phyloP scores from a whole-genome alignment of 2,797 vertebrate species.

The Arnoldichthys spilopterus region DNA sequence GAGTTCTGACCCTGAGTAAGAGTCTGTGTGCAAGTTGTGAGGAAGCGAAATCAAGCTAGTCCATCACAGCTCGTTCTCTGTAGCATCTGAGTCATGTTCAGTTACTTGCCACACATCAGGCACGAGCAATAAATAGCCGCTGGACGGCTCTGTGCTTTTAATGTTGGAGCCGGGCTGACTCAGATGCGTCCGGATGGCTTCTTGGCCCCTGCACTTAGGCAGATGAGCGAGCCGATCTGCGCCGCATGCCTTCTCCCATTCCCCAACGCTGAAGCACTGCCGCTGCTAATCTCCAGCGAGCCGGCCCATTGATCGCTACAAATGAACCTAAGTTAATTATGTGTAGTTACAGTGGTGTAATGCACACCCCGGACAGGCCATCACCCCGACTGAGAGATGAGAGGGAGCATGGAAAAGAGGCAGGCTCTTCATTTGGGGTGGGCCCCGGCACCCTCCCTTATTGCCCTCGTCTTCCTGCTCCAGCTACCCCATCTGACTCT shows the following conservation, averaged over 20 bases:
- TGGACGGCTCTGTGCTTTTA: slow-evolving; percentile 38
- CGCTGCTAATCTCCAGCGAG: slow-evolving; percentile 51
- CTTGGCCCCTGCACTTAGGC: slow-evolving; percentile 35
- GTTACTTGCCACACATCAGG: slow-evolving; percentile 28
- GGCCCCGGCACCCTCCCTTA: background rate
- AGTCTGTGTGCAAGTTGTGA: background rate
- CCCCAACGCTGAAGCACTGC: slow-evolving; percentile 42
- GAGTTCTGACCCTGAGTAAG: background rate
- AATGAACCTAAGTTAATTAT: slow-evolving; percentile 76
- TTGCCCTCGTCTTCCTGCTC: background rate
- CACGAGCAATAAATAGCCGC: slow-evolving; percentile 37
- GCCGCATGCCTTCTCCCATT: slow-evolving; percentile 19
- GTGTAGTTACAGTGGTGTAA: slow-evolving; percentile 58
- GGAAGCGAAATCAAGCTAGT: slow-evolving; percentile 4
- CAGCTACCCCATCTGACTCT: slow-evolving; percentile 51
- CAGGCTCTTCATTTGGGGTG: slow-evolving; percentile 62
- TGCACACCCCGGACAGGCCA: slow-evolving; percentile 66
- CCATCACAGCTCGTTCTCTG: background rate
- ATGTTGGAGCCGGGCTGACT: slow-evolving; percentile 34
- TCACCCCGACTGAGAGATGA: slow-evolving; percentile 64
- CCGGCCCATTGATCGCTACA: slow-evolving; percentile 67
- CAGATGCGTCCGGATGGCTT: background rate
- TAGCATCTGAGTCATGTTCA: slow-evolving; percentile 23
- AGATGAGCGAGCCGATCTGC: slow-evolving; percentile 9
- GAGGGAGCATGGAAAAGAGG: slow-evolving; percentile 60